Evolutionary conservation across 2,888 invertebrate genomes (phyloP).

Genomic region (Laspeyria flexula): DNA sequence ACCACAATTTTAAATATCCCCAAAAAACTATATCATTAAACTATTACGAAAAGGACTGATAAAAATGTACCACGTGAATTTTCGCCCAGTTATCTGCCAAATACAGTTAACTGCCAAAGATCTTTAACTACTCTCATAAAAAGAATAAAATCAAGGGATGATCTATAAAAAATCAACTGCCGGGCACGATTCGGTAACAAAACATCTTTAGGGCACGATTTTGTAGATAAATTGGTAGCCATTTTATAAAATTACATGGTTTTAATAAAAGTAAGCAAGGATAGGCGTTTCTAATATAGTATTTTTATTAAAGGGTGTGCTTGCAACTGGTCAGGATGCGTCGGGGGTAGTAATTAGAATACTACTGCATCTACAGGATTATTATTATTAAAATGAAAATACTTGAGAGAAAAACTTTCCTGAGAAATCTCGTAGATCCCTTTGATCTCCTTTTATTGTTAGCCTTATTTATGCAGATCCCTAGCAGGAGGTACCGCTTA

Average conservation of each 20-base stretch:
- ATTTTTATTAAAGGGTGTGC: slow-evolving; percentile 63
- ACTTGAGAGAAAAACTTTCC: too few species aligned
- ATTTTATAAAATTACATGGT: slow-evolving; percentile 77
- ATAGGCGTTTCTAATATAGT: slow-evolving; percentile 73
- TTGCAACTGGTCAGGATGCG: slow-evolving; percentile 57
- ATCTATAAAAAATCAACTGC: slow-evolving; percentile 40
- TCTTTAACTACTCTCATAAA: slow-evolving; percentile 17
- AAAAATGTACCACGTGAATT: slow-evolving; percentile 35
- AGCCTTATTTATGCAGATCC: too few species aligned
- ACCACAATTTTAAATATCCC: slow-evolving; percentile 9
- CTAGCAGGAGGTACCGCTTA: too few species aligned
- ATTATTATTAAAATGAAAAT: slow-evolving; percentile 6
- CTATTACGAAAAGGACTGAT: slow-evolving; percentile 11
- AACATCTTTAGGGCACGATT: slow-evolving; percentile 52
- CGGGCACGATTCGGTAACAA: slow-evolving; percentile 34
- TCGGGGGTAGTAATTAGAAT: slow-evolving; percentile 57
- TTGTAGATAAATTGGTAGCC: slow-evolving; percentile 69
- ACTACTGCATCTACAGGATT: slow-evolving; percentile 36
- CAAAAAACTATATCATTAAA: slow-evolving; percentile 20
- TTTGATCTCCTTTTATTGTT: too few species aligned
- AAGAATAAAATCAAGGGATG: slow-evolving; percentile 44
- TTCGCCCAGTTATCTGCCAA: slow-evolving; percentile 9
- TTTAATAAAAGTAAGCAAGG: slow-evolving; percentile 60
- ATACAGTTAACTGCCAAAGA: slow-evolving; percentile 31
- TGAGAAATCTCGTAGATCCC: too few species aligned